These are phyloP conservation scores for Bolinopsis microptera DNA, from an alignment of 37 sponge, comb jelly and placozoan species.

Conservation along the genomic window DNA sequence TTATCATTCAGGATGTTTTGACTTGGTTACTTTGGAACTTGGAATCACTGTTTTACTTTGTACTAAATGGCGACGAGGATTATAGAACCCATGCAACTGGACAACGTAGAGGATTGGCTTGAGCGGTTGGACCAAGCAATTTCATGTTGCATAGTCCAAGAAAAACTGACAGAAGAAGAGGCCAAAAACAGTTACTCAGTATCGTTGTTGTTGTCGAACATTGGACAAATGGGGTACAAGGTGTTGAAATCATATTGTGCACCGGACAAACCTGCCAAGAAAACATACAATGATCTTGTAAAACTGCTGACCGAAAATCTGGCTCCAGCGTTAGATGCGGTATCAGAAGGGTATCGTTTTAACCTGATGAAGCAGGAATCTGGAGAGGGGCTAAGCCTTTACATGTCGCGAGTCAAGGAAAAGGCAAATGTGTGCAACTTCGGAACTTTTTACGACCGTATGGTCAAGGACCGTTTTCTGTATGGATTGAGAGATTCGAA, in stretches of 20 bases:
- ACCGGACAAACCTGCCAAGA: neutral
- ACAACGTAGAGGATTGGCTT: neutral
- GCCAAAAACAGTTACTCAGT: too few species aligned
- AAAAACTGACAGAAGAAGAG: too few species aligned
- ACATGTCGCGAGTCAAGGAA: neutral
- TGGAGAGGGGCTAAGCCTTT: neutral
- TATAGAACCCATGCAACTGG: neutral
- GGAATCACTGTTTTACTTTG: too few species aligned
- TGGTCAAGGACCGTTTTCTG: neutral
- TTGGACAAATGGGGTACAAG: too few species aligned
- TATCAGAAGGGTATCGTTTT: neutral
- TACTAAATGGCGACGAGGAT: neutral
- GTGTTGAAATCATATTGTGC: too few species aligned
- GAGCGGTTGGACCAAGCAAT: neutral
- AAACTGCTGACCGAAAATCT: neutral
- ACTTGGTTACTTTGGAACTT: too few species aligned
- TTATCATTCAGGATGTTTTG: too few species aligned
- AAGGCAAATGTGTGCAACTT: neutral
- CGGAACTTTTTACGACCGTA: neutral
- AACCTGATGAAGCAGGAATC: neutral
- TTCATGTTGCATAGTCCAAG: too few species aligned
- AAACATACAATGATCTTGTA: neutral
- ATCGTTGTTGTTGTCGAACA: too few species aligned
- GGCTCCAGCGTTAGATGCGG: too few species aligned
- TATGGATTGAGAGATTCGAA: neutral